Base-by-base conservation (phyloP, 2,113 vertebrate species). In the Hypomesus transpacificus region DNA sequence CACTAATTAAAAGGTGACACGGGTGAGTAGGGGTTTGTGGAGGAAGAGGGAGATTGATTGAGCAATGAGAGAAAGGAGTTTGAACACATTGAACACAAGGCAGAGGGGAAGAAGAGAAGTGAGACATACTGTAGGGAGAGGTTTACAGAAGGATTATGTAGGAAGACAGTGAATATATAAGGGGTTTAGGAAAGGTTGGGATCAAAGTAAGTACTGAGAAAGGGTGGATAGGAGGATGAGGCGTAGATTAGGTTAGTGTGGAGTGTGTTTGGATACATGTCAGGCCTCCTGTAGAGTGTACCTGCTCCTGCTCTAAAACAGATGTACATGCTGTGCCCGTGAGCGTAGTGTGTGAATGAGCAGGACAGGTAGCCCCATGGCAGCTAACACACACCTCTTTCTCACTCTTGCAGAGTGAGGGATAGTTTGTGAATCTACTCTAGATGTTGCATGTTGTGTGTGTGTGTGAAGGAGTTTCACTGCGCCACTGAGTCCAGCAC, bases 301-400 rank as follows among this genome's bases (percentile, higher is more conserved):
- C 16, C 26, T 46, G 53, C 57, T 17, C 61, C 57, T n/a, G 52
- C 65, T 64, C 50, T 24, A 76, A 24, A 34, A 82, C 82, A 84
- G 82, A 82, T 82, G 82, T 84, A 77, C 84, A 80, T 73, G 82
- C 82, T 80, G 82, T 68, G 76, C 52, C 68, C 58, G 64, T 58
- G 73, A 75, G 66, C 60, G 59, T 71, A 13, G 53, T 20, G 58
- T 74, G 76, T 81, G 79, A 85, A 85, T 50, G 59, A 74, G 62
- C 46, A 78, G 73, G 75, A 82, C 70, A 72, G 64, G 61, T 67
- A 69, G 39, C 46, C 13, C 46, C 39, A 51, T 4, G 14, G 64
- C 18, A 50, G 64, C 46, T 61, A 53, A 68, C 74, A 66, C 71
- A 75, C 62, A 69, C 22, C 53, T 56, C 16, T 56, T n/a, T 5